Evolutionary conservation across 2,888 invertebrate genomes (phyloP).

Genomic region (Drosophila mimica): DNA sequence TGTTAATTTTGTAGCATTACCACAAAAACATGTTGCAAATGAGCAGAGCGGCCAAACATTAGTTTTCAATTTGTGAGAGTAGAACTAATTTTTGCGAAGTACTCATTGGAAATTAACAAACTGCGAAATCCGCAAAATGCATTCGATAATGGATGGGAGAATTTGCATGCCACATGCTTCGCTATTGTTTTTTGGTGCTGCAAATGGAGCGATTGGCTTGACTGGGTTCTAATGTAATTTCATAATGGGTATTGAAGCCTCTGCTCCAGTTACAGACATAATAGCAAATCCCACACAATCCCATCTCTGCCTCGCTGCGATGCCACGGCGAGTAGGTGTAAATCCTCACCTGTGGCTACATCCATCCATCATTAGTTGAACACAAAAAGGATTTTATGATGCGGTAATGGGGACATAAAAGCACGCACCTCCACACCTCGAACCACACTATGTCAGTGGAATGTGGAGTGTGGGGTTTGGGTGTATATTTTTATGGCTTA

Average conservation of each 20-base stretch:
- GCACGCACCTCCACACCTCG: conserved; percentile 40
- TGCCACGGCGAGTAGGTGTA: conserved; percentile 5
- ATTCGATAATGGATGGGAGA: conserved; percentile 25
- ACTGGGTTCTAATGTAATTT: conserved; percentile 36
- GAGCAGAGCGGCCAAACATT: conserved; percentile 33
- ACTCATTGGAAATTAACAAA: conserved; percentile 36
- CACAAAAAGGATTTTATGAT: conserved; percentile 80
- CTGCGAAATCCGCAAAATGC: conserved; percentile 41
- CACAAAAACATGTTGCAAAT: conserved; percentile 46
- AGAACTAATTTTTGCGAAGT: conserved; percentile 24
- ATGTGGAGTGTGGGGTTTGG: neutral
- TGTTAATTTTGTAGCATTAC: conserved; percentile 36
- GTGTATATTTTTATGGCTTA: conserved; percentile 65
- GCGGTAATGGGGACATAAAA: conserved; percentile 78
- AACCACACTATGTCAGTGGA: conserved; percentile 1
- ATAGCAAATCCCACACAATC: conserved; percentile 9
- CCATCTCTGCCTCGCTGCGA: neutral
- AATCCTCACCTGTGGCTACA: conserved; percentile 67
- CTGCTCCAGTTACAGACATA: conserved; percentile 34
- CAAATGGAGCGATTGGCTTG: conserved; percentile 24
- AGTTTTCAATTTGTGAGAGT: conserved; percentile 55
- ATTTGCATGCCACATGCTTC: neutral
- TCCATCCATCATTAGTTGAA: conserved; percentile 80
- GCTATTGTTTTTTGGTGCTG: conserved; percentile 5
- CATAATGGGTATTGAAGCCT: conserved; percentile 39